Base-by-base conservation (phyloP, 2,113 vertebrate species). In the Tretioscincus oriximinensis region DNA sequence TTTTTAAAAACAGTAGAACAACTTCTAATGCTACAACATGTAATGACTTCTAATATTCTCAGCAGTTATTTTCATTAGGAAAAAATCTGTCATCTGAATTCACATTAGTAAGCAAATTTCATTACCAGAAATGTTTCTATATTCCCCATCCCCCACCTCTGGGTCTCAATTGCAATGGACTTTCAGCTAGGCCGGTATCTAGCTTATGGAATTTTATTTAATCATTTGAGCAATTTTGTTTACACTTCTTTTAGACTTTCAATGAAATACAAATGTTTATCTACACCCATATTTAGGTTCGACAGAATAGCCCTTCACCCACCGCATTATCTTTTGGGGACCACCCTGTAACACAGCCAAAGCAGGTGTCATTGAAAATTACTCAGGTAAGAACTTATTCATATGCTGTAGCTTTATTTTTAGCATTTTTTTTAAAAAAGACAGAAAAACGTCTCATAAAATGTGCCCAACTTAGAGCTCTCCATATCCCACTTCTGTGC, bases 231-330 rank as follows among this genome's bases (percentile, higher is more conserved):
- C 47, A 28, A 16, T 54, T 80, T 76, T 41, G 47, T 76, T 29
- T 16, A 28, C 4, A 41, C 3, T 5, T 26, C 11, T 72, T 60
- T 35, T 24, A 11, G 5, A 35, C 22, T 61, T 79, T 7, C 9
- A 21, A 10, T 71, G 5, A 71, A 70, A 14, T 69, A 20, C 41
- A 70, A n/a, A 28, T 80, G 21, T 22, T 26, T 26, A 41, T 72
- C 5, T 54, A 5, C 5, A 81, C 60, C 0, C 89, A 4, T 86
- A 35, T 95, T 86, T 91, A 99, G 98, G 96, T 97, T 93, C 96
- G 97, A 93, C 98, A 99, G 95, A 99, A 97, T 95, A 99, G 97
- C 90, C 98, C 98, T 89, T 98, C 98, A 93, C 98, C 98, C 92
- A 98, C 97, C 89, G 96, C 96, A 87, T 95, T 99, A 96, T 97